A percentile compares a stretch with the other conserved stretches of the same genome.
Evolutionary conservation across 2,113 vertebrate genomes (phyloP).

Genomic region (Aphelocoma coerulescens): DNA sequence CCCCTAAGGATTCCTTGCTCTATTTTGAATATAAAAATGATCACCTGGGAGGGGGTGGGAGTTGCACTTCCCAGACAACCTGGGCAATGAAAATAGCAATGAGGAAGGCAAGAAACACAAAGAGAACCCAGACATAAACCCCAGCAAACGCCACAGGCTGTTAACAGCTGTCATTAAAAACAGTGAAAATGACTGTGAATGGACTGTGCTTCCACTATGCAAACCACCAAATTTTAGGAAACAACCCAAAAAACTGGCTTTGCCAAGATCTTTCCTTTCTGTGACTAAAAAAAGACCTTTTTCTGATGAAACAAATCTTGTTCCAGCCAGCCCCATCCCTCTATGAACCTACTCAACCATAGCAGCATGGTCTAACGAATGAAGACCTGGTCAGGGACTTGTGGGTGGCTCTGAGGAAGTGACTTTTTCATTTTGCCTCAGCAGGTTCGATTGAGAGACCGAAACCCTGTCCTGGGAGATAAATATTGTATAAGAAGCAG

Average conservation of each 20-base stretch:
- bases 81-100: not conserved
- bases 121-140: not conserved
- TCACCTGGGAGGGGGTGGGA: not conserved
- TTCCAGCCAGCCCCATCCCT: not conserved
- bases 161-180: not conserved
- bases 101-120: not conserved
- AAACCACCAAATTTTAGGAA: not conserved
- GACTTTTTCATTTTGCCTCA: conserved; percentile 32
- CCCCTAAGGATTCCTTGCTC: conserved; percentile 41
- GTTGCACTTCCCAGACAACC: not conserved
- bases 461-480: not conserved
- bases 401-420: conserved; percentile 22
- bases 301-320: not conserved
- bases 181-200: not conserved
- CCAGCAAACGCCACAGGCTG: not conserved
- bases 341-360: conserved; percentile 13
- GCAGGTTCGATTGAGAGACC: not conserved
- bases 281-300: not conserved
- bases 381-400: not conserved
- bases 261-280: not conserved
- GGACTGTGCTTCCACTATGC: not conserved
- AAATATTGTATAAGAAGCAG: not conserved
- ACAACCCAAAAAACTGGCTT: not conserved
- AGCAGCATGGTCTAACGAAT: not conserved
- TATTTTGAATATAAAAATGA: conserved; percentile 33